Evolutionary conservation across 2,113 vertebrate species (phyloP).

Genomic region (Piaya cayana): DNA sequence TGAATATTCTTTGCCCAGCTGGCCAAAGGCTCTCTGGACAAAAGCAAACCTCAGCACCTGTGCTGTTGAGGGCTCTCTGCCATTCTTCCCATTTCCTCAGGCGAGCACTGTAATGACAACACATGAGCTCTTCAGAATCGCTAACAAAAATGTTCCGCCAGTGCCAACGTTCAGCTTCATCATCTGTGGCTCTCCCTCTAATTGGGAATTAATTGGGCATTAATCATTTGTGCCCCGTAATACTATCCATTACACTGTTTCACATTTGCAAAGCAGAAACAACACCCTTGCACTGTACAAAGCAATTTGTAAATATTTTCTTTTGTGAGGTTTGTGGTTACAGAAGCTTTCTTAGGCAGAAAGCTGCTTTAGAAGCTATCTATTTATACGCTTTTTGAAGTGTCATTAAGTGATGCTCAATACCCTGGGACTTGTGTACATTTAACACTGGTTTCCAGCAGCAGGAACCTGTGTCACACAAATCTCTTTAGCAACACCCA

Average conservation of each 20-base stretch:
- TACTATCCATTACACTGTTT: not conserved
- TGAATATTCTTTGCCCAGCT: not conserved
- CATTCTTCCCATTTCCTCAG: not conserved
- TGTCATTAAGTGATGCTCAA: not conserved
- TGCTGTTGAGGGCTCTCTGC: not conserved
- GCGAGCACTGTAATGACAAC: not conserved
- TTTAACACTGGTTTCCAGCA: not conserved
- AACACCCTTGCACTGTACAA: not conserved
- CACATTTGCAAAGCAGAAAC: not conserved
- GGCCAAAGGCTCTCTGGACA: not conserved
- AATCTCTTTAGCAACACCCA: not conserved
- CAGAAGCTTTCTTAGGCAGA: not conserved
- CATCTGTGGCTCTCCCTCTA: not conserved
- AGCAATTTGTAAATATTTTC: not conserved
- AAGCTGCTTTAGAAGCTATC: not conserved
- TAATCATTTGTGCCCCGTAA: not conserved
- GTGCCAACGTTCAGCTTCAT: not conserved
- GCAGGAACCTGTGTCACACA: not conserved
- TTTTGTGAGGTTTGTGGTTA: not conserved
- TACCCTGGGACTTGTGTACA: not conserved
- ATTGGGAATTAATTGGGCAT: not conserved
- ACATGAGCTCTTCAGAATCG: accelerated
- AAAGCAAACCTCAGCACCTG: not conserved
- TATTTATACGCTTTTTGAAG: not conserved
- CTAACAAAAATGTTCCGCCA: not conserved